Conservation (phyloP, 2,797 vertebrate species). For the Periparus ater region DNA sequence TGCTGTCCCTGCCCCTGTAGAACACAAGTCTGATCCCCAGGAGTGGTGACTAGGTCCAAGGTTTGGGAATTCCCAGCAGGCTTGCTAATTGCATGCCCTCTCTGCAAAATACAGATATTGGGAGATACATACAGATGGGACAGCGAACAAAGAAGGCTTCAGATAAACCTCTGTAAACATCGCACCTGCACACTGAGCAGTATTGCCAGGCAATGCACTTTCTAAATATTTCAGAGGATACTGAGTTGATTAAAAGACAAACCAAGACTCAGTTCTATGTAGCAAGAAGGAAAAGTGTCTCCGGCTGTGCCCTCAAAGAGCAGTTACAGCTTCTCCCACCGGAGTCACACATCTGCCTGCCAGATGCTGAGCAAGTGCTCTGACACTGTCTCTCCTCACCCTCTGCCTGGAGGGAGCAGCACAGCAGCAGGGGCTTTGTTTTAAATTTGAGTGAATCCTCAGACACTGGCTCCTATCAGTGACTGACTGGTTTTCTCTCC, state of each 20-base stretch:
- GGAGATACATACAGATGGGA: accelerated
- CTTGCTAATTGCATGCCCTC: neutral
- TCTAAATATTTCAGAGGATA: neutral
- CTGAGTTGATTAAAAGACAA: neutral
- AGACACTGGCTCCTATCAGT: neutral
- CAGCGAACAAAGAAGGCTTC: neutral
- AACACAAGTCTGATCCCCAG: neutral
- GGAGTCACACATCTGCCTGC: neutral
- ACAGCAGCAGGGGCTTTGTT: neutral
- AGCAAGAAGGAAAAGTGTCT: neutral
- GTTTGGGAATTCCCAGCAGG: neutral
- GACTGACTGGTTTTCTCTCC: neutral
- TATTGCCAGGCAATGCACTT: accelerated
- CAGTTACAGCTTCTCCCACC: neutral
- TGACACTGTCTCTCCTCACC: accelerated
- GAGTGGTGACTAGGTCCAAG: neutral
- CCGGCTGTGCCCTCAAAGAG: neutral
- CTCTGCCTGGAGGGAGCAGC: neutral
- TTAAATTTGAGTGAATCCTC: neutral
- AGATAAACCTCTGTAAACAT: neutral
- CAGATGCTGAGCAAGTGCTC: neutral
- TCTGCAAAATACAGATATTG: neutral
- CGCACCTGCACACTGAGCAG: neutral
- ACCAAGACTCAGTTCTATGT: neutral
- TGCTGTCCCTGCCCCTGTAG: neutral